phyloP scores from a whole-genome alignment of 2,113 vertebrate species.

The Picathartes gymnocephalus region DNA sequence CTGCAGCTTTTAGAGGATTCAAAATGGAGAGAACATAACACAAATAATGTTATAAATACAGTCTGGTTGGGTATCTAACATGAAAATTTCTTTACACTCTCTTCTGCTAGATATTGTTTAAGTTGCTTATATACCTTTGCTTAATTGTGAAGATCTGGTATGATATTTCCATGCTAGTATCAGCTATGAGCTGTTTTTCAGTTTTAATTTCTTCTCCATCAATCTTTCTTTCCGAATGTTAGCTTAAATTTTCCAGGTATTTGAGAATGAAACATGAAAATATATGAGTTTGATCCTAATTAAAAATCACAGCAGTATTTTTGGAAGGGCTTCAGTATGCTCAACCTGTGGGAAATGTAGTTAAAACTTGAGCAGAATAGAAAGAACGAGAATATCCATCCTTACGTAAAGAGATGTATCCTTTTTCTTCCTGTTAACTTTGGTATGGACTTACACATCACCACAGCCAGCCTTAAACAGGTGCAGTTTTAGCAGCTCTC shows the following conservation, averaged over 20 bases:
- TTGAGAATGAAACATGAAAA: not conserved
- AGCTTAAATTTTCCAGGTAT: not conserved
- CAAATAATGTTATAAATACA: not conserved
- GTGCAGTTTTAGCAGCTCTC: not conserved
- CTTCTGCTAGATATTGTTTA: not conserved
- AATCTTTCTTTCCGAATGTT: not conserved
- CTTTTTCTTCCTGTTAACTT: not conserved
- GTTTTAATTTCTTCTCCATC: not conserved
- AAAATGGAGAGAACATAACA: not conserved
- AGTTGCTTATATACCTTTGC: not conserved
- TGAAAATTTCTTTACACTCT: not conserved
- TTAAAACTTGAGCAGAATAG: not conserved
- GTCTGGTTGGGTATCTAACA: not conserved
- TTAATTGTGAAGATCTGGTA: not conserved
- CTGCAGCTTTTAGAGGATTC: not conserved
- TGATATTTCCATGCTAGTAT: not conserved
- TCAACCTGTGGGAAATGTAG: not conserved
- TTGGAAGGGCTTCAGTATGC: not conserved
- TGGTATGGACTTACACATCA: not conserved
- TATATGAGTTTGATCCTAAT: not conserved
- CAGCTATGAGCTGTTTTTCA: not conserved
- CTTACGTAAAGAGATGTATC: not conserved
- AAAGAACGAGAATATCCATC: not conserved
- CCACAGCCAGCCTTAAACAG: not conserved
- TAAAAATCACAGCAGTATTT: not conserved